Evolutionary conservation across 2,113 vertebrate genomes (phyloP).

Genomic region (Tapirus terrestris): DNA sequence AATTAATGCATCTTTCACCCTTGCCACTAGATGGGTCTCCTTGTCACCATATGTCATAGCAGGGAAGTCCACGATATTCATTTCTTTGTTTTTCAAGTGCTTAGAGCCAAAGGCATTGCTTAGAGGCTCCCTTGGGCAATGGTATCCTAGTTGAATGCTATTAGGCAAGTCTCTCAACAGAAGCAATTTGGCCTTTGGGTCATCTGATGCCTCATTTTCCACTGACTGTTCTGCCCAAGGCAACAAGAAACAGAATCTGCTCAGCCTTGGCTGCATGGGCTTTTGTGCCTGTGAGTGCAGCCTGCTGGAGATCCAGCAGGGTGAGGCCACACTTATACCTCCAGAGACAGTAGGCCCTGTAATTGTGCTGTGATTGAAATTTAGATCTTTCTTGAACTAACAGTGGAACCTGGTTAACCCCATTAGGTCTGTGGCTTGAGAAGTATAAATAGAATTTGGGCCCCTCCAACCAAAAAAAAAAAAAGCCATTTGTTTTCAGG

Average conservation of each 20-base stretch:
- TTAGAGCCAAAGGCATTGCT: slow-evolving; percentile 62
- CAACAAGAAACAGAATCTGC: slow-evolving; percentile 40
- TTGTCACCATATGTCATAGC: neutral
- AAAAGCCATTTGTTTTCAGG: slow-evolving; percentile 43
- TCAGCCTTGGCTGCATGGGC: neutral
- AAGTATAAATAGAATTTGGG: slow-evolving; percentile 70
- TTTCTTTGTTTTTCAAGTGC: slow-evolving; percentile 46
- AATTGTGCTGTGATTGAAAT: slow-evolving; percentile 45
- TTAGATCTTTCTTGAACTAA: slow-evolving; percentile 46
- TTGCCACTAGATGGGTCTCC: slow-evolving; percentile 45
- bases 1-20: slow-evolving; percentile 8
- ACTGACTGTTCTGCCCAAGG: slow-evolving; percentile 51
- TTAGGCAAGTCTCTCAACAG: slow-evolving; percentile 63
- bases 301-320: neutral
- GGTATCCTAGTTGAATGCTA: slow-evolving; percentile 61
- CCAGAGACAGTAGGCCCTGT: neutral
- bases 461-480: slow-evolving; percentile 23
- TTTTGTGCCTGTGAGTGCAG: slow-evolving; percentile 34
- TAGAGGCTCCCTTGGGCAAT: slow-evolving; percentile 47
- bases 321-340: neutral
- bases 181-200: slow-evolving; percentile 65
- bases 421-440: slow-evolving; percentile 19
- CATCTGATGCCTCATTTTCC: slow-evolving; percentile 62
- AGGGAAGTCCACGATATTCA: slow-evolving; percentile 2
- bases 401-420: slow-evolving; percentile 41